Conservation (phyloP, 2,888 invertebrate species). For the Trileptium ribeirensis region DNA sequence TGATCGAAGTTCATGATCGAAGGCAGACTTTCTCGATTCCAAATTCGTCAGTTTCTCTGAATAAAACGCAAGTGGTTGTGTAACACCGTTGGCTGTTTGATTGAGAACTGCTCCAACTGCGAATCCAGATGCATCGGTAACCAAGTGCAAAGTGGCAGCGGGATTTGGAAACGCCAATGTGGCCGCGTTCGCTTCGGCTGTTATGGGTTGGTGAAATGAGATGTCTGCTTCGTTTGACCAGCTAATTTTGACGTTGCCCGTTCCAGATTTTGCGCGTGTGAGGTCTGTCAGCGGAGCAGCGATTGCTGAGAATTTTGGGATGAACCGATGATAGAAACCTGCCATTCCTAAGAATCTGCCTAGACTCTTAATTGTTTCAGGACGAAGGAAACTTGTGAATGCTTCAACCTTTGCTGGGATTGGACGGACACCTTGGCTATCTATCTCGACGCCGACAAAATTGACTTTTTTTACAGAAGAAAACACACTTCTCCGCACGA, state of each 20-base stretch:
- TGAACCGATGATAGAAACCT: too few relatives aligned
- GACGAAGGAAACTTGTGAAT: neutral
- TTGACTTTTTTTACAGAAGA: neutral
- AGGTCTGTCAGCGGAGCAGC: conserved; percentile 6
- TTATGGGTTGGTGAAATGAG: neutral
- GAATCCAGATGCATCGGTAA: neutral
- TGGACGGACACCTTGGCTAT: too few relatives aligned
- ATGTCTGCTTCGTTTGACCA: neutral
- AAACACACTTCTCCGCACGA: too few relatives aligned
- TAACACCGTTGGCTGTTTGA: neutral
- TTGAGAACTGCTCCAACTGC: neutral
- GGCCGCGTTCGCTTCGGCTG: neutral
- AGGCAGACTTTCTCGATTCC: too few relatives aligned
- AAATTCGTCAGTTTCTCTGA: too few relatives aligned
- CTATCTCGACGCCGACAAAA: too few relatives aligned
- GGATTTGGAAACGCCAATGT: neutral
- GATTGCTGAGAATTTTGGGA: neutral
- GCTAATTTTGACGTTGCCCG: neutral
- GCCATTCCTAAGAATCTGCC: neutral
- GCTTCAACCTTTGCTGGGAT: neutral
- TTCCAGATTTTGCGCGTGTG: neutral
- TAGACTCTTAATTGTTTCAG: neutral
- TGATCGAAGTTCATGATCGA: too few relatives aligned
- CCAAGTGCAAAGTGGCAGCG: neutral
- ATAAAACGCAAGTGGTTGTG: neutral